These are phyloP conservation scores for Drosophila melanogaster DNA, from an alignment of 1,140 invertebrate genomes.

Conservation along the genomic window DNA sequence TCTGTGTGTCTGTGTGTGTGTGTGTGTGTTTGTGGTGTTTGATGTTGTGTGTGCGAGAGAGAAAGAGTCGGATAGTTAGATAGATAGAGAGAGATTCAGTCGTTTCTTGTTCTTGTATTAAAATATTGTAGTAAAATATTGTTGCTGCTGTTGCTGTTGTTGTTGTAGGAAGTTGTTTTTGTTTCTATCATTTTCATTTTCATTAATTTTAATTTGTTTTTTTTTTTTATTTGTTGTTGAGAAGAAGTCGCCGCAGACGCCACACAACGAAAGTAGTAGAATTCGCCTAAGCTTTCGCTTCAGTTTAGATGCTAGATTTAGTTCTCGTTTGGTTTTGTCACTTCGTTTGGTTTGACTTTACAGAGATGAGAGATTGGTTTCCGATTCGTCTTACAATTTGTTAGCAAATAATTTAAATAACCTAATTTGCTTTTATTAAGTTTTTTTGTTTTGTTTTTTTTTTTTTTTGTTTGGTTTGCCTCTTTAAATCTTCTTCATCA, in stretches of 20 bases:
- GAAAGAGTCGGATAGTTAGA: conserved; percentile 55
- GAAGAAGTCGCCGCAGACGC: conserved; percentile 66
- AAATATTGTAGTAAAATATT: conserved; percentile 65
- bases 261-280: conserved; percentile 77
- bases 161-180: conserved; percentile 48
- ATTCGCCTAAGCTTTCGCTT: conserved; percentile 51
- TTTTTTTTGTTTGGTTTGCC: conserved; percentile 4
- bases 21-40: conserved; percentile 13
- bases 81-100: conserved; percentile 69
- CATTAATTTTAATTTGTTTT: conserved; percentile 42
- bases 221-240: conserved; percentile 18
- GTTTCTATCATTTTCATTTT: conserved; percentile 16
- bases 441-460: conserved; percentile 6
- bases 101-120: conserved; percentile 62
- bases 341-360: conserved; percentile 29
- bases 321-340: conserved; percentile 19
- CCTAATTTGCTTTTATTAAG: conserved; percentile 40
- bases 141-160: conserved; percentile 41
- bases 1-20: conserved; percentile 16
- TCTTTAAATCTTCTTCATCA: neutral
- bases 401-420: conserved; percentile 58
- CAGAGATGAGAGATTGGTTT: conserved; percentile 23
- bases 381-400: conserved; percentile 39
- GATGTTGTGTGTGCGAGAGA: conserved; percentile 39
- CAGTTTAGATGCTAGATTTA: conserved; percentile 44